Evolutionary conservation across 2,113 vertebrate genomes (phyloP).

Genomic region (Parotia lawesii): DNA sequence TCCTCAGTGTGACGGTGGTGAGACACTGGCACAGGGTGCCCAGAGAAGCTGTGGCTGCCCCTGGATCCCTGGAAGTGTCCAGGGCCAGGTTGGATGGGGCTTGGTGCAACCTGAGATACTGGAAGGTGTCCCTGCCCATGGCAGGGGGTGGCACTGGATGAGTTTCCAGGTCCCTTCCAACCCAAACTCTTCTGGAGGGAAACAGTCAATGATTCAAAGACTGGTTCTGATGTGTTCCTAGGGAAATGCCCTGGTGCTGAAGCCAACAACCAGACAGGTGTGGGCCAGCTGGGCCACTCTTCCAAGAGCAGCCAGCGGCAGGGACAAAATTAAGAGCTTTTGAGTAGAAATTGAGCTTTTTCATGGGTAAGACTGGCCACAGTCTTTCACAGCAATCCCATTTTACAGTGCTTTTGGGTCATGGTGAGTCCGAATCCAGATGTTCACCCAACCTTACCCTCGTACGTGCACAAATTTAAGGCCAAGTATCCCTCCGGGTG

Average conservation of each 20-base stretch:
- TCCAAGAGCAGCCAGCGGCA: background rate
- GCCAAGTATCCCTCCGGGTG: background rate
- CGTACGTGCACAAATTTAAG: background rate
- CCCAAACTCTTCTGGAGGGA: background rate
- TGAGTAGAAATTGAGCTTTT: background rate
- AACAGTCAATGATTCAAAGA: background rate
- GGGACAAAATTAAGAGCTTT: background rate
- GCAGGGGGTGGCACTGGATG: background rate
- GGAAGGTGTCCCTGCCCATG: background rate
- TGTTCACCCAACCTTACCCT: background rate
- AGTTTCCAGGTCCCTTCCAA: background rate
- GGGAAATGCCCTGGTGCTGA: background rate
- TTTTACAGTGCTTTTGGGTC: background rate
- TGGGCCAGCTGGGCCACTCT: background rate
- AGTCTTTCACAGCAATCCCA: background rate
- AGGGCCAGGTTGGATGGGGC: rapidly evolving
- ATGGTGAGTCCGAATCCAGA: background rate
- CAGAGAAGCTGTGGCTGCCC: background rate
- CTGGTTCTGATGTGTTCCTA: background rate
- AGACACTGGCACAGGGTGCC: rapidly evolving
- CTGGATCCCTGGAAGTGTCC: background rate
- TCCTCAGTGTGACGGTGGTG: background rate
- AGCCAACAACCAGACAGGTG: background rate
- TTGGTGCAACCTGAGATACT: rapidly evolving
- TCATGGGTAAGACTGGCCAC: background rate